Percentiles rank a stretch among this genome's conserved stretches.
Conservation (phyloP, 2,113 vertebrate genomes). For the Siniperca knerii region DNA sequence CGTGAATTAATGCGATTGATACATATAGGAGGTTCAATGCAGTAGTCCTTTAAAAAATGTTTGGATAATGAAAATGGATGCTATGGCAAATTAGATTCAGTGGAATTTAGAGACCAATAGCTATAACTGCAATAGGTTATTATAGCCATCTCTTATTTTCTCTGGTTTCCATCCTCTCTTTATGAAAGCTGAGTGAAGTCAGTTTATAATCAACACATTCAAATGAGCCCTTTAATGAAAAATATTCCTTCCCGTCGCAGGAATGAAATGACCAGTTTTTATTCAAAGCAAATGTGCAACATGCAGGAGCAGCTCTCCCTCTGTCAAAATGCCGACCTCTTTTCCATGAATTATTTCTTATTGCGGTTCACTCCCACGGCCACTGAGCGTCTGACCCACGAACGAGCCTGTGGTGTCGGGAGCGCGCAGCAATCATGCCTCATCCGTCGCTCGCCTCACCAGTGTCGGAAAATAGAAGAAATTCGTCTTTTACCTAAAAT, state of each 20-base stretch:
- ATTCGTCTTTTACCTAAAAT: constrained; percentile 15
- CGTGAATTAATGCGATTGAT: constrained; percentile 34
- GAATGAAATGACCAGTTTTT: neutral
- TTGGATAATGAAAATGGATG: neutral
- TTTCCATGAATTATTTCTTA: constrained; percentile 80
- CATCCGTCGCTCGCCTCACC: constrained; percentile 50
- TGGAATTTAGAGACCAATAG: neutral
- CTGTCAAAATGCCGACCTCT: constrained; percentile 50
- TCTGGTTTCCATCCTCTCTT: neutral
- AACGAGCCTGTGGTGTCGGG: constrained; percentile 64
- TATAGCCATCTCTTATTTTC: neutral
- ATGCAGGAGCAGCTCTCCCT: constrained; percentile 16
- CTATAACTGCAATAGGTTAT: neutral
- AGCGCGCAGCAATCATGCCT: constrained; percentile 75
- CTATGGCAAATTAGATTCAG: neutral
- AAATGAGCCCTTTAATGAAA: constrained; percentile 23
- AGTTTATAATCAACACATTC: constrained; percentile 13
- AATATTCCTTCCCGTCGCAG: neutral
- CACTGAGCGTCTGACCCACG: constrained; percentile 63
- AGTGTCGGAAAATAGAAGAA: constrained; percentile 31
- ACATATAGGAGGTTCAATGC: neutral
- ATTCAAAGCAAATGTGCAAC: constrained; percentile 30
- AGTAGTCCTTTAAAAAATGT: neutral
- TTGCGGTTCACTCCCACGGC: constrained; percentile 78
- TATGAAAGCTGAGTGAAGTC: neutral